Percentiles rank a stretch among this genome's conserved stretches.
Evolutionary conservation across 1,140 invertebrate species (phyloP).

Genomic region (Leptinotarsa defecta): DNA sequence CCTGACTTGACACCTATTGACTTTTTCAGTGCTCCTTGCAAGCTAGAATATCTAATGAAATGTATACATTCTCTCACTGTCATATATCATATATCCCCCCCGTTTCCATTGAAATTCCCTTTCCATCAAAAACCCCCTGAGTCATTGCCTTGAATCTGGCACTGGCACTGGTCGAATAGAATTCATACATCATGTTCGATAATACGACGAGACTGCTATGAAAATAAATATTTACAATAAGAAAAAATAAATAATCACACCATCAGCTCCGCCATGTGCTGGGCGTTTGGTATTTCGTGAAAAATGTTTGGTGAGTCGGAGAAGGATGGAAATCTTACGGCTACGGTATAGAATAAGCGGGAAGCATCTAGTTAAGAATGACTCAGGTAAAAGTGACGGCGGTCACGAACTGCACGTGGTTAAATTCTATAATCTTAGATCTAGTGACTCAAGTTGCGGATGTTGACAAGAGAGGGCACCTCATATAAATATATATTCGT

Average conservation of each 20-base stretch:
- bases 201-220: conserved; percentile 24
- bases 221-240: conserved; percentile 44
- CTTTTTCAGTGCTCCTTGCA: too few relatives aligned
- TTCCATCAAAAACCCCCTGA: too few relatives aligned
- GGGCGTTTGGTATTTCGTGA: conserved; percentile 35
- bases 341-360: conserved; percentile 22
- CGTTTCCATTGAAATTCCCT: too few relatives aligned
- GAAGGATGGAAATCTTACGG: conserved; percentile 12
- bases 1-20: too few relatives aligned
- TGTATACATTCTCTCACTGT: too few relatives aligned
- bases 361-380: conserved; percentile 39
- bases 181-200: conserved; percentile 12
- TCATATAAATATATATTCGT: too few relatives aligned
- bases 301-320: neutral
- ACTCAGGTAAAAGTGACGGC: conserved; percentile 34
- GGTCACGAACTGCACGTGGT: conserved; percentile 7
- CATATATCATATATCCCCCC: too few relatives aligned
- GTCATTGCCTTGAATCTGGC: neutral
- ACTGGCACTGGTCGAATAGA: neutral
- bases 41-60: too few relatives aligned
- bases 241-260: conserved; percentile 39
- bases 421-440: neutral
- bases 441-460: too few relatives aligned
- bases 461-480: too few relatives aligned
- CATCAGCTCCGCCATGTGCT: conserved; percentile 52